Evolutionary conservation across 2,113 vertebrate genomes (phyloP).

Genomic region (Pollimyrus isidori): DNA sequence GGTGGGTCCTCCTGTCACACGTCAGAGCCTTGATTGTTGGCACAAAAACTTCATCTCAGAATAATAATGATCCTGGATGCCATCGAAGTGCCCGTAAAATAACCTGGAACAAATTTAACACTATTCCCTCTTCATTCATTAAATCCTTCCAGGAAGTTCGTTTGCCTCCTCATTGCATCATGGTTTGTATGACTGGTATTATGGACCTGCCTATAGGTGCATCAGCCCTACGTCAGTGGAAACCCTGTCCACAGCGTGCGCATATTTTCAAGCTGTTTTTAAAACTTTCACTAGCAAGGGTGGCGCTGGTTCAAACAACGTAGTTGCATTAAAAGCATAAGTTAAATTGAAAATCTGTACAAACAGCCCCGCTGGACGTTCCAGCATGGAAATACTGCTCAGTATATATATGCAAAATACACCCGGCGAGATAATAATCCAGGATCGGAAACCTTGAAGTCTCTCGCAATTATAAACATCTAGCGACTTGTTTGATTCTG

Average conservation of each 20-base stretch:
- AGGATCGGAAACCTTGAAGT: neutral
- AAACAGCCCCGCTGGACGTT: neutral
- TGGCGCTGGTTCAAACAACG: neutral
- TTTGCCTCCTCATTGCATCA: neutral
- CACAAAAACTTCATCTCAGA: neutral
- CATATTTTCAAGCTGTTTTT: neutral
- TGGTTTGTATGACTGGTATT: neutral
- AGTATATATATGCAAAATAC: neutral
- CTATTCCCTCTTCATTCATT: neutral
- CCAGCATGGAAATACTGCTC: neutral
- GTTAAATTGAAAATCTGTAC: neutral
- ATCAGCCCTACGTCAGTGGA: neutral
- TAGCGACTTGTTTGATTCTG: neutral
- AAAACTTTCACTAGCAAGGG: neutral
- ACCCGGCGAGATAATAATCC: neutral
- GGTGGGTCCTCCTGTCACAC: neutral
- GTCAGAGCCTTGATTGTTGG: neutral
- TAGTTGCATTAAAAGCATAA: neutral
- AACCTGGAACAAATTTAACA: neutral
- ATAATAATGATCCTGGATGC: neutral
- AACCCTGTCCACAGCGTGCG: neutral
- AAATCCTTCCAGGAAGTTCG: neutral
- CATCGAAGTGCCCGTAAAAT: neutral
- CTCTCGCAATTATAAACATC: neutral
- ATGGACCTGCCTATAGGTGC: neutral